Evolutionary conservation across 2,888 invertebrate genomes (phyloP).

Genomic region (Mythimna albipuncta): DNA sequence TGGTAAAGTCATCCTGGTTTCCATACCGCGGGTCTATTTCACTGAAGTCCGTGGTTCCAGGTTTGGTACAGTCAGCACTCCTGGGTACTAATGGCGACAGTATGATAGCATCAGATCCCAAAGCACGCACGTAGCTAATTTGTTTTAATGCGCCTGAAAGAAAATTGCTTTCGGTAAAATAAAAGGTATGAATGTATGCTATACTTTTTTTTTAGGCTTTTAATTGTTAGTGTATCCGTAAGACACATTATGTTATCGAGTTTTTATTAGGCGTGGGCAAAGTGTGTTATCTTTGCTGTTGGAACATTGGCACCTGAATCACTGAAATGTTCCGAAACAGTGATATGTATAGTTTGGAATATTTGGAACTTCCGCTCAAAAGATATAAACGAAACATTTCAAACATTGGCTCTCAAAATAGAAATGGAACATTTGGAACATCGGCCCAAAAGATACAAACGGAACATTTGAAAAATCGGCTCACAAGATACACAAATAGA

Average conservation of each 20-base stretch:
- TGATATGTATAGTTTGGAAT: too few relatives aligned
- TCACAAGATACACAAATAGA: too few relatives aligned
- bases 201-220: conserved; percentile 17
- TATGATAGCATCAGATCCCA: conserved; percentile 85
- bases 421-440: too few relatives aligned
- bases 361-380: too few relatives aligned
- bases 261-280: neutral
- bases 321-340: too few relatives aligned
- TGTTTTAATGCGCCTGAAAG: conserved; percentile 81
- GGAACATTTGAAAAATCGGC: too few relatives aligned
- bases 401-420: too few relatives aligned
- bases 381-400: too few relatives aligned
- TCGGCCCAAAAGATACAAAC: too few relatives aligned
- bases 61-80: conserved; percentile 93
- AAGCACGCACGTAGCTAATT: conserved; percentile 82
- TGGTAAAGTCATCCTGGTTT: conserved; percentile 91
- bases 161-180: neutral
- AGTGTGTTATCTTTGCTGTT: too few relatives aligned
- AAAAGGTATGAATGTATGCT: neutral
- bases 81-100: conserved; percentile 78
- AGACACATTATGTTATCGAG: neutral
- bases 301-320: too few relatives aligned
- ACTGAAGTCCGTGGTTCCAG: conserved; percentile 93
- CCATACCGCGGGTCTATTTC: conserved; percentile 94
- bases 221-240: neutral